Evolutionary conservation across 2,797 vertebrate species (phyloP), one percentile per base, ranked within the genome.

Genomic region (Enteromius trimaculatus): DNA sequence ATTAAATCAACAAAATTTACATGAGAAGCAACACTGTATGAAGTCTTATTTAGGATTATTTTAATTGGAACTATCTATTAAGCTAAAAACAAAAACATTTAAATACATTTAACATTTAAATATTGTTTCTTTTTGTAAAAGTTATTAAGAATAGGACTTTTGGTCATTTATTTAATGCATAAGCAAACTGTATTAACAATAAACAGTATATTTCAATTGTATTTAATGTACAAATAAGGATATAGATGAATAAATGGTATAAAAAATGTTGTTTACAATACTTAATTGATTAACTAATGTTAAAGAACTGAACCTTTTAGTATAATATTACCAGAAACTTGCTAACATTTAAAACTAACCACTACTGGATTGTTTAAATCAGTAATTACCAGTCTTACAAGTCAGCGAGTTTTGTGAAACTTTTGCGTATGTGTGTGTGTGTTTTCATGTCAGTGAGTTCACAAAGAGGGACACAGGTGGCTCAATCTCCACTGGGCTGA

Each of bases 391-490:
- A 58, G 9, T 78, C 1, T 62, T 49, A 16, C 3, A 34, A 55
- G 39, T 23, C 64, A 53, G 64, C 62, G 8, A 16, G 80, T 66
- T 65, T 65, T 75, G 34, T 42, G 16, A 78, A 71, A 83, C 39
- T 62, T 83, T 62, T 69, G 23, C 19, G 16, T 37, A 8, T 21
- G 66, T 44, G 72, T 71, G n/a, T 84, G 42, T 82, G 34, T 31
- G 65, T 76, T 64, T 58, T 79, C 60, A 80, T 80, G 87, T 66
- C 83, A 82, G 76, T 66, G 85, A 85, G 80, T 83, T 71, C 75
- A 86, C 83, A 85, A 80, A 29, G 69, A 84, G 85, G 89, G 88
- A 89, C 89, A 88, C 89, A 90, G 90, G 88, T 90, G 90, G 87
- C 86, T 87, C 88, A 88, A 86, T 88, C 87, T 86, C 72, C 79